Evolutionary conservation across 2,888 invertebrate genomes (phyloP), one percentile per base, ranked within the genome.

Genomic region (Scaptomyza parva): DNA sequence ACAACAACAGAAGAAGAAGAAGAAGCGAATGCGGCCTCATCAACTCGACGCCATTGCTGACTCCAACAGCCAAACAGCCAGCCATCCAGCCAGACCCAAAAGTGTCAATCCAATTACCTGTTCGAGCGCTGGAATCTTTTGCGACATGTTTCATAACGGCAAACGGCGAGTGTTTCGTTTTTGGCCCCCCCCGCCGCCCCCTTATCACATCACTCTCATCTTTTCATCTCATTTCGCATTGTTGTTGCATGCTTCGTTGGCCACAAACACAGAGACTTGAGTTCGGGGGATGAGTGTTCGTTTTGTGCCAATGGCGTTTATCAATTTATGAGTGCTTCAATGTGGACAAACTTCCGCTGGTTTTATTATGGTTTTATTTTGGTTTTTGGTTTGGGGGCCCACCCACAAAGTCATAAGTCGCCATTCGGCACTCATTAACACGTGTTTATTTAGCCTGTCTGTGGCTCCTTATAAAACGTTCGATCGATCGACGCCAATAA

Each of bases 21-120:
- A n/a, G n/a, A n/a, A 55, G 57, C 72, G 65, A 78, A n/a, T n/a
- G n/a, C n/a, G 69, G 82, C 71, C 86, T 88, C 88, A 88, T 84
- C 84, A 84, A 83, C 68, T 80, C 81, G 70, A 75, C 71, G 64
- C 68, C 75, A 74, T 67, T 59, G 70, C 61, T 54, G 54, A 17
- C 70, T 61, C 37, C 17, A n/a, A n/a, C 64, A 26, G 39, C 17
- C 33, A 28, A 22, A 12, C 40, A 28, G 28, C 17, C 52, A 11
- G 24, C 45, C 43, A 52, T 50, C 45, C 77, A 58, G 22, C 69
- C 75, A 88, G 76, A 85, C 77, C 89, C 84, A 82, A 81, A 89
- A 89, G 89, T 90, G 90, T 90, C 90, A 89, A 89, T 90, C 89
- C 90, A 89, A 89, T 89, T 89, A 89, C 88, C 88, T 88, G 88